phyloP scores from a whole-genome alignment of 2,113 vertebrate genomes.

The pig (Sus scrofa) region T2T-Sscrofa CM000830.6:77534001-77534500 shows the following conservation, averaged over 20 bases:
- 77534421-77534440: constrained; percentile 71
- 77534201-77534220: constrained; percentile 46
- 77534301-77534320: constrained; percentile 49
- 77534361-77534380: constrained; percentile 39
- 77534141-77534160: background rate
- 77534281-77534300: background rate
- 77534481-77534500: constrained; percentile 82
- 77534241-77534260: background rate
- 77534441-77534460: constrained; percentile 74
- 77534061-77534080: background rate
- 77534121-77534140: background rate
- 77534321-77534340: constrained; percentile 66
- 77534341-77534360: constrained; percentile 70
- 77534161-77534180: constrained; percentile 4
- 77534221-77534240: background rate
- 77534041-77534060: constrained; percentile 31
- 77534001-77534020: constrained; percentile 12
- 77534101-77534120: background rate
- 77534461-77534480: constrained; percentile 66
- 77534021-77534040: background rate
- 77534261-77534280: background rate
- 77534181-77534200: constrained; percentile 46
- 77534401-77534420: constrained; percentile 57
- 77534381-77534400: background rate
- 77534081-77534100: background rate